Base-by-base conservation (phyloP, 2,113 vertebrate genomes). In the Argyrosomus japonicus region DNA sequence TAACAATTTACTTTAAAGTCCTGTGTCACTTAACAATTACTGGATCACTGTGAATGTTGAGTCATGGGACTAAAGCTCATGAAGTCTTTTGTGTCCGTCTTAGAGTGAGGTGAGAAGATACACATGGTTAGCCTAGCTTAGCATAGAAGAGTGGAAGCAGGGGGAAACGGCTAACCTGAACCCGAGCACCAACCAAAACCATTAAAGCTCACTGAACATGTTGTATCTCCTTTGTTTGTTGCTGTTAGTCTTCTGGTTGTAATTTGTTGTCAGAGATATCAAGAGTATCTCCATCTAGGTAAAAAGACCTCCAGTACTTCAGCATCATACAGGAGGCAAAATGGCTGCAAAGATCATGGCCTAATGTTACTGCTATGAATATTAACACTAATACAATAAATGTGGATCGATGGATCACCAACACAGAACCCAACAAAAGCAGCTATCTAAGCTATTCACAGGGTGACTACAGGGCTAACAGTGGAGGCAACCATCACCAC, bases 1-100 rank as follows among this genome's bases (percentile, higher is more conserved):
- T 90, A 77, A 86, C 75, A 81, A 75, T 92, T 90, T 86, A 91
- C 87, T 90, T 85, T 83, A 87, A 74, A 91, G 91, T 83, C 87
- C 87, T 80, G 75, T 61, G 43, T 57, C 63, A 75, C 72, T 84
- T 43, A 72, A 78, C 61, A 80, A 77, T 57, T 75, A 86, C 54
- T n/a, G 13, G 11, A 54, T 45, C 47, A 65, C 5, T 53, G 8
- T 1, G 25, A 21, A 51, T 29, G 7, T n/a, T 8, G 27, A n/a
- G 13, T 50, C 17, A 18, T 18, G 5, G 48, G 19, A 29, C 32
- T 3, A 45, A 51, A 70, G 5, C 5, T 19, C 19, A 48, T 40
- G 36, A 40, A 40, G 9, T 40, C 36, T 40, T 32, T 36, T 60
- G 11, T 9, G 58, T 72, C 21, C 25, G 71, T 40, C 21, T 51